Percentiles rank a stretch among this genome's conserved stretches.
phyloP scores from a whole-genome alignment of 2,113 vertebrate genomes.

The Puntigrus tetrazona region DNA sequence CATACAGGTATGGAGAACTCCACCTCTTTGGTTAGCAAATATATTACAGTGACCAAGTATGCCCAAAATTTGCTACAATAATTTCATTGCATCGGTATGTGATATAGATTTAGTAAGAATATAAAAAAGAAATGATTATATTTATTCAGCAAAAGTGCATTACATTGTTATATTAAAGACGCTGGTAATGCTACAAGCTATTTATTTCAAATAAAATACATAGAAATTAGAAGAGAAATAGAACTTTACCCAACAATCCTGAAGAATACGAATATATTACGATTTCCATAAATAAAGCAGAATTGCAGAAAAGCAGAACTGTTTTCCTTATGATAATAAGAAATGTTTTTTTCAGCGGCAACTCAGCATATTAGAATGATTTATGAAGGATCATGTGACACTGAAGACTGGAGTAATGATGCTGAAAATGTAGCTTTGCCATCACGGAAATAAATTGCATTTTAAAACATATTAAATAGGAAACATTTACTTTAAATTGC shows the following conservation, averaged over 20 bases:
- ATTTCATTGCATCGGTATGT: background rate
- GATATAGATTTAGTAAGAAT: background rate
- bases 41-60: background rate
- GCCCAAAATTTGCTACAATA: background rate
- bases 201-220: background rate
- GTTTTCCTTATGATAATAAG: background rate
- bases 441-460: background rate
- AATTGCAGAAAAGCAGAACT: too few relatives aligned
- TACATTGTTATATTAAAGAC: background rate
- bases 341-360: background rate
- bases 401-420: background rate
- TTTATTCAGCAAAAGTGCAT: background rate
- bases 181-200: background rate
- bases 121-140: background rate
- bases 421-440: background rate
- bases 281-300: background rate
- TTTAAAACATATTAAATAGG: background rate
- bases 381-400: background rate
- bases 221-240: too few relatives aligned
- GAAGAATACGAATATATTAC: background rate
- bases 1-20: conserved; percentile 5
- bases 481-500: background rate
- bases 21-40: background rate
- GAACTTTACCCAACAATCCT: background rate
- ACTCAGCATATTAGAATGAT: background rate